Evolutionary conservation across 1,140 invertebrate genomes (phyloP).

Genomic region (Tachypleus tridentatus): DNA sequence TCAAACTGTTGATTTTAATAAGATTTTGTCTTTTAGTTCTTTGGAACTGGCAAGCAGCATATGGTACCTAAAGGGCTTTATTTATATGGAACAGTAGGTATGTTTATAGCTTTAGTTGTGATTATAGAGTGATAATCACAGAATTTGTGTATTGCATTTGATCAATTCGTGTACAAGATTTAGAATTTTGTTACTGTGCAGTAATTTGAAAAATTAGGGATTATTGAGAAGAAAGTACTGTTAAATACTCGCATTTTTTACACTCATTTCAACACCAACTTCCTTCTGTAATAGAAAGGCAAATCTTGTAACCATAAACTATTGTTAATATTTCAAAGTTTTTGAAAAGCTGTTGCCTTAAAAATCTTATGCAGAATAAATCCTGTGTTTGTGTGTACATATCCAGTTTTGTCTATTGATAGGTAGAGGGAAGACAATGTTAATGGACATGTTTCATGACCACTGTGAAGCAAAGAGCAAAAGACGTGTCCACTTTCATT

Average conservation of each 20-base stretch:
- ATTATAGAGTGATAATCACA: background rate
- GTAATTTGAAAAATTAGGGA: background rate
- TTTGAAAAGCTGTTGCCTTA: too few relatives aligned
- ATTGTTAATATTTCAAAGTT: too few relatives aligned
- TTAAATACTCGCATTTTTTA: too few relatives aligned
- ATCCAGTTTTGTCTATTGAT: constrained; percentile 35
- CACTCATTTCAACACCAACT: too few relatives aligned
- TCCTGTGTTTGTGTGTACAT: background rate
- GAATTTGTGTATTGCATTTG: constrained; percentile 9
- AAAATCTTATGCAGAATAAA: background rate
- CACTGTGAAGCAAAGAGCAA: constrained; percentile 52
- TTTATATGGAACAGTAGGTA: constrained; percentile 42
- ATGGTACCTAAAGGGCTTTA: constrained; percentile 38
- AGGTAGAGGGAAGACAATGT: constrained; percentile 93
- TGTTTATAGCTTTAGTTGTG: constrained; percentile 12
- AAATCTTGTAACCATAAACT: too few relatives aligned
- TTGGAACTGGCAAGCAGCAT: constrained; percentile 11
- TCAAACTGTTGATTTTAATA: background rate
- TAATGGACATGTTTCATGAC: constrained; percentile 96
- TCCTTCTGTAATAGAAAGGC: too few relatives aligned
- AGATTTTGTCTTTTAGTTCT: constrained; percentile 7
- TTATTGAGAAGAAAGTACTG: too few relatives aligned
- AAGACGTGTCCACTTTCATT: constrained; percentile 85
- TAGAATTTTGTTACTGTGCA: background rate
- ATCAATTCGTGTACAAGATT: constrained; percentile 3